phyloP scores from a whole-genome alignment of 1,140 invertebrate genomes.

The Fopius arisanus region DNA sequence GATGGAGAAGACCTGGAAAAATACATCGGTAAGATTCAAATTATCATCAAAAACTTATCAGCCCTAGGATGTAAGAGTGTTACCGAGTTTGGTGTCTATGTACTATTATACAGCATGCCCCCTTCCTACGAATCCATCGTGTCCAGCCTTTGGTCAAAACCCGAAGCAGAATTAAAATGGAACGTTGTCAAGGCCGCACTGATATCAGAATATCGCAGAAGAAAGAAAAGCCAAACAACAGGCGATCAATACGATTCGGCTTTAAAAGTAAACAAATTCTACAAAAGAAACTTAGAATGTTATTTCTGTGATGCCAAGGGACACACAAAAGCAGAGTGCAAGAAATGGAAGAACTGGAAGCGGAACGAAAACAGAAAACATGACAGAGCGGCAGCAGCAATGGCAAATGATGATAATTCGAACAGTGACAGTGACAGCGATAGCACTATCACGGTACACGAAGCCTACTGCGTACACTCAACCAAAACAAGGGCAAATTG shows the following conservation, averaged over 20 bases:
- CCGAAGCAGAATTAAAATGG: constrained; percentile 29
- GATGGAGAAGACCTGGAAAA: constrained; percentile 27
- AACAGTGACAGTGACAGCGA: neutral
- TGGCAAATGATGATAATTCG: neutral
- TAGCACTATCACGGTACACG: neutral
- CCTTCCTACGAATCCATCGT: constrained; percentile 30
- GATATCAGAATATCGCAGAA: constrained; percentile 29
- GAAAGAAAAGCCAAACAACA: neutral
- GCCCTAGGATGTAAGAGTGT: constrained; percentile 18
- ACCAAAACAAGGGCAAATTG: neutral
- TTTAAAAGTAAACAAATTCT: neutral
- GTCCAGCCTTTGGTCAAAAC: constrained; percentile 37
- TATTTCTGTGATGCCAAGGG: neutral
- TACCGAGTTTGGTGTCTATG: constrained; percentile 3
- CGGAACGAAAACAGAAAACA: neutral
- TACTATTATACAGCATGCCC: constrained; percentile 32
- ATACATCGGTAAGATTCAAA: constrained; percentile 17
- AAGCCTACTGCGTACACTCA: neutral
- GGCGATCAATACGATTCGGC: neutral
- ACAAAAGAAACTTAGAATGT: neutral
- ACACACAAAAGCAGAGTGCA: neutral
- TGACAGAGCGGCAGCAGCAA: neutral
- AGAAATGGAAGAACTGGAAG: neutral
- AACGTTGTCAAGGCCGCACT: constrained; percentile 31
- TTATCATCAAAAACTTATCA: constrained; percentile 23